Evolutionary conservation across 30 jellyfish, hydroid and myxozoan genomes (phyloP).

Genomic region (Haliclystus octoradiatus): DNA sequence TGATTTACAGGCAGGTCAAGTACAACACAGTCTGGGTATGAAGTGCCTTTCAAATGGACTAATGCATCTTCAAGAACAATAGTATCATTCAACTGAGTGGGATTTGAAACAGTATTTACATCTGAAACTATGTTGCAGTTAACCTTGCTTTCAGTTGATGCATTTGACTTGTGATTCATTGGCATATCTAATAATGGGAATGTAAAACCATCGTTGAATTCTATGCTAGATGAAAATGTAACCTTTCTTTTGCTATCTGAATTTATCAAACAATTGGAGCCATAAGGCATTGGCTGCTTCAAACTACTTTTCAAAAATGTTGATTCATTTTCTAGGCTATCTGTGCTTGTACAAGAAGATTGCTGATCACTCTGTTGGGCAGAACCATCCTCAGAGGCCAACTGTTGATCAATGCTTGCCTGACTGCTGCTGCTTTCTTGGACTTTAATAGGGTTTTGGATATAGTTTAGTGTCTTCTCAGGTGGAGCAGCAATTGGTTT

Average conservation of each 20-base stretch:
- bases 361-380: conserved; percentile 15
- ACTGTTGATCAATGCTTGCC: neutral
- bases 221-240: conserved; percentile 62
- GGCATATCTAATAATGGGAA: neutral
- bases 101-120: no score
- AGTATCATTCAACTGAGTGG: no score
- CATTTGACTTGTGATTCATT: neutral
- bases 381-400: neutral
- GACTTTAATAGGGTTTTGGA: no score
- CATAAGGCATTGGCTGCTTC: conserved; percentile 11
- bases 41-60: no score
- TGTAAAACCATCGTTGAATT: conserved; percentile 62
- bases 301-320: conserved; percentile 43
- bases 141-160: no score
- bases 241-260: conserved; percentile 47
- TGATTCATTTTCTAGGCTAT: conserved; percentile 47
- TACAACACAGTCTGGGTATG: no score
- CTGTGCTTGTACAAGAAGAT: conserved; percentile 39
- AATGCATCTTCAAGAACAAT: no score
- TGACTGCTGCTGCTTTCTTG: neutral
- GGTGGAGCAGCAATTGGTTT: neutral
- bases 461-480: no score
- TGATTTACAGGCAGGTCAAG: no score
- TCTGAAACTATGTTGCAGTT: no score
- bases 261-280: neutral